These are phyloP conservation scores for Triops cancriformis DNA, from an alignment of 1,140 invertebrate species.

Conservation along the genomic window DNA sequence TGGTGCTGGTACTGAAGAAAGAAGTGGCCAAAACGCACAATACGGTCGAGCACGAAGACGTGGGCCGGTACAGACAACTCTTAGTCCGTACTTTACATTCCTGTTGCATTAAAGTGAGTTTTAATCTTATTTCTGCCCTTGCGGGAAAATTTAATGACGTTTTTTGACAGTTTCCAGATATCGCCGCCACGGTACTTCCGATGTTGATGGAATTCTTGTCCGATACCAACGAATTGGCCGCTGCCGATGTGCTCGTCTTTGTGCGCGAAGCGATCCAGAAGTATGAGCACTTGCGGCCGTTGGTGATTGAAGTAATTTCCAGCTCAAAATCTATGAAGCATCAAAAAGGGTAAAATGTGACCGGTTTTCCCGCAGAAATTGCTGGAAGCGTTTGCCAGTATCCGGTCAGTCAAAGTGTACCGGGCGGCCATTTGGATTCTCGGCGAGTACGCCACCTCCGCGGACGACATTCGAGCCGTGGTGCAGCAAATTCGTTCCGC, in stretches of 20 bases:
- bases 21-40: conserved; percentile 87
- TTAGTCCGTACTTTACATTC: conserved; percentile 90
- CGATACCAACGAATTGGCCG: conserved; percentile 87
- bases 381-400: conserved; percentile 69
- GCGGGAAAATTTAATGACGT: too few relatives aligned
- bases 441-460: conserved; percentile 81
- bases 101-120: conserved; percentile 73
- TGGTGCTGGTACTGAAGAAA: conserved; percentile 89
- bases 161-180: conserved; percentile 75
- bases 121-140: not conserved
- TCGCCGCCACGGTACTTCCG: conserved; percentile 85
- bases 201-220: conserved; percentile 93
- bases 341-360: too few relatives aligned
- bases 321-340: too few relatives aligned
- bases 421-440: conserved; percentile 95
- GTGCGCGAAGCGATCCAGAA: conserved; percentile 89
- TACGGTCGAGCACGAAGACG: conserved; percentile 83
- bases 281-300: conserved; percentile 64
- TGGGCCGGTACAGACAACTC: conserved; percentile 89
- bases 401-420: conserved; percentile 75
- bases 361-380: conserved; percentile 53
- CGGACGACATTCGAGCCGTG: conserved; percentile 68
- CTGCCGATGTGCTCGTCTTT: conserved; percentile 89
- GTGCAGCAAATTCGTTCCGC: conserved; percentile 64
- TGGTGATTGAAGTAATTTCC: conserved; percentile 62